phyloP scores from a whole-genome alignment of 1,140 invertebrate genomes.

The Panulirus ornatus region DNA sequence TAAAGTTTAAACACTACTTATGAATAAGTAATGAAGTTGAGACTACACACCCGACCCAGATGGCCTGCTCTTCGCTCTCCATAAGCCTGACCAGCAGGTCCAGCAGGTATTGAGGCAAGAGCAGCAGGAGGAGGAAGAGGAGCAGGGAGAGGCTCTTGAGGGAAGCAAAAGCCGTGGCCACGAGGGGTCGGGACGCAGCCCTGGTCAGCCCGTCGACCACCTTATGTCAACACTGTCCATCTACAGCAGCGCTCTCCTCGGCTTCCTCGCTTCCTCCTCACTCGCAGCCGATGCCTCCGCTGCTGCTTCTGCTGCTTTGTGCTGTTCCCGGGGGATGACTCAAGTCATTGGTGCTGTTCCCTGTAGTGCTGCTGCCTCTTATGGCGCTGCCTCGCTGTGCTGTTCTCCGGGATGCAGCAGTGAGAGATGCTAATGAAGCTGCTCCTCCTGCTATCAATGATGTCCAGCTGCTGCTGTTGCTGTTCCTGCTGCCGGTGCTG shows the following conservation, averaged over 20 bases:
- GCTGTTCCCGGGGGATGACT: too few relatives aligned
- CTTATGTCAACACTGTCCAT: slow-evolving; percentile 66
- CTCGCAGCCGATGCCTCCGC: background rate
- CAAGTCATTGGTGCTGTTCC: too few relatives aligned
- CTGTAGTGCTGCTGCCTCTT: too few relatives aligned
- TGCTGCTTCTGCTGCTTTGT: too few relatives aligned
- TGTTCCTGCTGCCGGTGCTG: background rate
- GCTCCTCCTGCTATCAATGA: too few relatives aligned
- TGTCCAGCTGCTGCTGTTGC: background rate
- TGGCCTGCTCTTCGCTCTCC: too few relatives aligned
- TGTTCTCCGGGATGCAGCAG: too few relatives aligned
- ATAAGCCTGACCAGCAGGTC: background rate
- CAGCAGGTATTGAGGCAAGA: background rate
- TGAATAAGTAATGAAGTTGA: too few relatives aligned
- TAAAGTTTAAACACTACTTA: too few relatives aligned
- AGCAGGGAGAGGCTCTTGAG: background rate
- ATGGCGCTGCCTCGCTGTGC: too few relatives aligned
- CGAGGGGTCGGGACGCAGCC: slow-evolving; percentile 18
- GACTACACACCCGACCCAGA: too few relatives aligned
- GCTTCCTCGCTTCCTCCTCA: background rate
- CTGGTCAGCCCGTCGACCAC: slow-evolving; percentile 65
- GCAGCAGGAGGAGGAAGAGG: background rate
- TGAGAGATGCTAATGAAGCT: too few relatives aligned
- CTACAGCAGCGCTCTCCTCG: slow-evolving; percentile 42
- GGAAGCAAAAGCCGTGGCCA: slow-evolving; percentile 54